Base-by-base conservation (phyloP, 2,113 vertebrate genomes). In the Hydrolagus affinis region DNA sequence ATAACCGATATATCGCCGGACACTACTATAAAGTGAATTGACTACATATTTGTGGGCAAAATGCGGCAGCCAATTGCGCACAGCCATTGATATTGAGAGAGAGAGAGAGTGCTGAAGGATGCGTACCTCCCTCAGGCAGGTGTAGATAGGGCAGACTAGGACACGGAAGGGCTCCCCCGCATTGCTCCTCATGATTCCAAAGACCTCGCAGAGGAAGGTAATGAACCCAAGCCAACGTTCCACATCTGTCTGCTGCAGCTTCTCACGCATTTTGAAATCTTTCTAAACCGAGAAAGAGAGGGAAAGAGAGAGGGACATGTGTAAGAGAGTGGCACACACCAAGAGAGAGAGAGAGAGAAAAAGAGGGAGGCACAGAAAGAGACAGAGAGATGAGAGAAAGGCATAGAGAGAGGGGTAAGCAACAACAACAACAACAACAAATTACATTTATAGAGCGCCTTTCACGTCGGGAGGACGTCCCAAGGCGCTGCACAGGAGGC, bases 201-300 rank as follows among this genome's bases (percentile, higher is more conserved):
- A 99, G 86, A 98, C 97, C 88, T 99, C 97, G 0, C 98, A 99
- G 87, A 99, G 93, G 85, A 99, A 98, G 85, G 97, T 99, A 95
- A 99, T 98, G 94, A 99, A 99, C 57, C 97, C 98, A 85, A 99
- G 90, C 98, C 98, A 99, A 88, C 92, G 91, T 90, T 99, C 97
- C 91, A 98, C 97, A 0, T 99, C 96, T 0, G 90, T 92, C 89
- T 94, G 95, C 92, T 96, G 97, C 86, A 98, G 91, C 90, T 95
- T 95, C 86, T 96, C 96, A 7, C 98, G 93, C 85, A 92, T 92
- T 0, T 94, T 94, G 91, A 98, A 99, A 91, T 99, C 98, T 87
- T 93, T 96, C 98, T 99, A 95, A 69, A 88, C 88, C 86, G 28
- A 44, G 44, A 44, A 85, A 90, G 76, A 44, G 44, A 44, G 44